A percentile compares a stretch with the other conserved stretches of the same genome.
Evolutionary conservation across 2,888 invertebrate species (phyloP).

Genomic region (Arctia plantaginis): DNA sequence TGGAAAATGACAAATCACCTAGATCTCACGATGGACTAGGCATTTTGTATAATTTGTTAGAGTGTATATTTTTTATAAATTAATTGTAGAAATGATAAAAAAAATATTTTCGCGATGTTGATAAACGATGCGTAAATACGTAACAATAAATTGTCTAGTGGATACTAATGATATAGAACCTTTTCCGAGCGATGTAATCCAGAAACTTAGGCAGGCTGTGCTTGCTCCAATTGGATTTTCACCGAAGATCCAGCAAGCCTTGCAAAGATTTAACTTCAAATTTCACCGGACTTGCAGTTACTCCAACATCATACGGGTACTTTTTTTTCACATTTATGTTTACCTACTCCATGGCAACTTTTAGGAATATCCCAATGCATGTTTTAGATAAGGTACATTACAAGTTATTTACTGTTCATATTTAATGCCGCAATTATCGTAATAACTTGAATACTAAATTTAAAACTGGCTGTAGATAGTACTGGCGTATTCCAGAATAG

Average conservation of each 20-base stretch:
- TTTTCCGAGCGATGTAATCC: constrained; percentile 70
- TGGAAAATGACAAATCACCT: constrained; percentile 8
- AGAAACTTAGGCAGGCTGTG: constrained; percentile 69
- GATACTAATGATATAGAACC: constrained; percentile 64
- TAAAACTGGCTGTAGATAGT: background rate
- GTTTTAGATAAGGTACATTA: constrained; percentile 1
- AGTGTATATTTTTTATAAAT: constrained; percentile 15
- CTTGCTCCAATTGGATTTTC: constrained; percentile 65
- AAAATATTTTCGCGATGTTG: constrained; percentile 52
- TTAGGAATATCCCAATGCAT: background rate
- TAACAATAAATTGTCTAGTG: constrained; percentile 68
- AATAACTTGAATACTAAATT: background rate
- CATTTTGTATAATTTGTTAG: background rate
- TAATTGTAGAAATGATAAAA: constrained; percentile 2
- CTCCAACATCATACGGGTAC: constrained; percentile 66
- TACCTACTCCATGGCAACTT: background rate
- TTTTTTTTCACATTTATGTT: constrained; percentile 8
- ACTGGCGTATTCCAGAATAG: background rate
- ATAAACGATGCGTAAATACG: constrained; percentile 75
- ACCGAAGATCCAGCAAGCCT: constrained; percentile 70
- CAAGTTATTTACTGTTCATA: too few relatives aligned
- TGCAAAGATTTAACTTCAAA: constrained; percentile 70
- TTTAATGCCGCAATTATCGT: background rate
- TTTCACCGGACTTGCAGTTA: constrained; percentile 76
- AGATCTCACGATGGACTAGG: constrained; percentile 3